Base-by-base conservation (phyloP, 2,888 invertebrate genomes). In the Macrosoma leucophasiata region DNA sequence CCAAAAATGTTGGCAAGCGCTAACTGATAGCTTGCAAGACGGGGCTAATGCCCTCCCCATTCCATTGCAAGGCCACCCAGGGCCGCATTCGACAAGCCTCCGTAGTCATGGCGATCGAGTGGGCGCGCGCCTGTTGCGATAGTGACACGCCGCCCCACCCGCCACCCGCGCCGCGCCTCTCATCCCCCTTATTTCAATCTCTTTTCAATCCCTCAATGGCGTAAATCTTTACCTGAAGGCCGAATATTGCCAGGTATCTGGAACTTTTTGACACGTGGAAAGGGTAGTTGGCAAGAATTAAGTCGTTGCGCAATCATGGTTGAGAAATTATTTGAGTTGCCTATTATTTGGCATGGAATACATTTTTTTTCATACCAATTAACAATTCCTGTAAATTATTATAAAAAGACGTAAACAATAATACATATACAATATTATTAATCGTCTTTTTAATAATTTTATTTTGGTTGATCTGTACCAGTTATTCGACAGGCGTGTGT, bases 1-100 rank as follows among this genome's bases (percentile, higher is more conserved):
- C 61, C 64, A 61, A 60, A 64, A 72, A 67, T 63, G 70, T 71
- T 70, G 67, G 71, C 69, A 61, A 67, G 65, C 67, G 71, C 65
- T 66, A 71, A 72, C 75, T 73, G 73, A 75, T 77, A 77, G 70
- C 66, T 62, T 64, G 66, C 64, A 66, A 58, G 76, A 64, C 76
- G 78, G 66, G 84, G 82, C 68, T 78, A 84, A 75, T 84, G 84
- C 81, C 84, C 84, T 82, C 82, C 84, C 75, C 84, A 81, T 69
- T 67, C 84, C 79, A 81, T 67, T 84, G 85, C 84, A 84, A 84
- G 84, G 85, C 81, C 79, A 74, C 77, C 78, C 84, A 84, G 85
- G 75, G 79, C 77, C 79, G 84, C 59, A 84, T 66, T 77, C 60
- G 67, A 60, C 58, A n/a, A n/a, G n/a, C n/a, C n/a, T 37, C 52